Conservation (phyloP, 2,797 vertebrate genomes). For the Lepilemur septentrionalis region DNA sequence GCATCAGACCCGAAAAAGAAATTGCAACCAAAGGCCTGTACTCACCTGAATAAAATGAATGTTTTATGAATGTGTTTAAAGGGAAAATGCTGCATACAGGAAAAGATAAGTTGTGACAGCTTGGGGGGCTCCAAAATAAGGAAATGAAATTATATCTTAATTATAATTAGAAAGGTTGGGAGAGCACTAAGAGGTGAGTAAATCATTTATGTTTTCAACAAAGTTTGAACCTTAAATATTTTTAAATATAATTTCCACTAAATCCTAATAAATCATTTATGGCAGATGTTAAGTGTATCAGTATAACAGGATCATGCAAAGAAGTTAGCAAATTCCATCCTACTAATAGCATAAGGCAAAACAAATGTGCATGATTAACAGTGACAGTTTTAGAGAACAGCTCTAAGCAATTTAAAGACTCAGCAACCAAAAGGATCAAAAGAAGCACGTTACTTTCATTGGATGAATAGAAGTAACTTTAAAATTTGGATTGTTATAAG, state of each 20-base stretch:
- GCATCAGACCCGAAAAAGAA: constrained; percentile 8
- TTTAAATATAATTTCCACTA: constrained; percentile 60
- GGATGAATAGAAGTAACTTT: constrained; percentile 51
- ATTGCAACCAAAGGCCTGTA: not conserved
- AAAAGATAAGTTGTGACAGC: constrained; percentile 14
- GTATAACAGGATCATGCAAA: constrained; percentile 68
- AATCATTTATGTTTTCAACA: constrained; percentile 57
- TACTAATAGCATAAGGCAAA: constrained; percentile 65
- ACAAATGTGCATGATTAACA: constrained; percentile 53
- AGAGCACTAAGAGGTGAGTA: constrained; percentile 38
- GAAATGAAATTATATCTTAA: constrained; percentile 55
- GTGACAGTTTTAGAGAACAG: constrained; percentile 28
- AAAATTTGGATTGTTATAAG: constrained; percentile 60
- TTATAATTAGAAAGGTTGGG: not conserved
- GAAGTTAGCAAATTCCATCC: constrained; percentile 62
- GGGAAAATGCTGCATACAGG: not conserved
- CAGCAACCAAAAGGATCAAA: constrained; percentile 52
- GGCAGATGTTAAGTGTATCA: constrained; percentile 66
- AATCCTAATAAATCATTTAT: constrained; percentile 73
- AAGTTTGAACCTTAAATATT: constrained; percentile 51
- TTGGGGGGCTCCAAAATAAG: constrained; percentile 57
- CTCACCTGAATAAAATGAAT: not conserved
- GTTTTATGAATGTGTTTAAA: constrained; percentile 20
- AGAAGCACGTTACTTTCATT: constrained; percentile 57
- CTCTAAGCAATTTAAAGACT: constrained; percentile 63